Base-by-base conservation (phyloP, 2,888 invertebrate species). In the Synergus japonicus region DNA sequence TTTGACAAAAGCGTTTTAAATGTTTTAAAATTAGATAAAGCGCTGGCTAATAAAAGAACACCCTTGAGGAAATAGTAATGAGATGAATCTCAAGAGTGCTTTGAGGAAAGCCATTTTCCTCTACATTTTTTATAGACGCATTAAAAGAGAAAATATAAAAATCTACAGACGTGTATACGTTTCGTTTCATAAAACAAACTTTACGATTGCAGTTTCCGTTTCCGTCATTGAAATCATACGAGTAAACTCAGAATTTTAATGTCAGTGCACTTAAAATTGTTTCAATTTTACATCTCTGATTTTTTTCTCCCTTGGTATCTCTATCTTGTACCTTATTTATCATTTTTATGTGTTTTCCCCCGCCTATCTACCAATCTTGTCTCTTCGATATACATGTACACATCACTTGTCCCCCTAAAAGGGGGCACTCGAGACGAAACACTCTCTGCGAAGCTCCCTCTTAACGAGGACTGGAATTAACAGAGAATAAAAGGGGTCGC, bases 391-490 rank as follows among this genome's bases (percentile, higher is more conserved):
- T 29, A 29, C 29, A 29, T 29, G 44, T 18, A 15, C 29, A 3
- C 4, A 29, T 49, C 29, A 15, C 29, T 69, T 46, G 46, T 49
- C 29, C 49, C 69, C 29, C 49, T 69, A 44, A 67, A 46, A 22
- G 22, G 44, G 67, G 44, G 5, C 67, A 46, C 69, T 69, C 69
- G 69, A 69, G 69, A 73, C 49, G 54, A 73, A 73, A 54, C 69
- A 15, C 54, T 54, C 73, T 73, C 4, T 54, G 69, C 49, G 49
- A 49, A 54, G 37, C n/a, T 54, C n/a, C 54, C 73, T 73, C 8
- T 73, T 73, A 29, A 73, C 9, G 29, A 73, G 73, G 37, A 73
- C 73, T 49, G 37, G 41, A 73, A 73, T 73, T 73, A 73, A 73
- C 46, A 73, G 49, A 73, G 54, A 73, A 73, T 73, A 37, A 73